A percentile compares a stretch with the other conserved stretches of the same genome.
Conservation (phyloP, 2,113 vertebrate species). For the Odontophorus gujanensis region DNA sequence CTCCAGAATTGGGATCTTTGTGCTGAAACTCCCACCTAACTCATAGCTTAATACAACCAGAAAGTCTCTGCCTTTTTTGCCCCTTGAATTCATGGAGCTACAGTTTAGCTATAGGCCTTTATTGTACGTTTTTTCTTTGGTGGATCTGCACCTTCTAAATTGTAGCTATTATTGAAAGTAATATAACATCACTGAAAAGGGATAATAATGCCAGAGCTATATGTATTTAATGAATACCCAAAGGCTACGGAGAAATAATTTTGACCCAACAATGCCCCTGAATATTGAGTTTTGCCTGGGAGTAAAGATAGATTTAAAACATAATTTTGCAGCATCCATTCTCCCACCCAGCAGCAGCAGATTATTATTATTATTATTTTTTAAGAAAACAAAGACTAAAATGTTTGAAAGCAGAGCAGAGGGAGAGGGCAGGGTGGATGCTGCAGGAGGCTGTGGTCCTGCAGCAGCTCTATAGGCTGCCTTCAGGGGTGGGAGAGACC, state of each 20-base stretch:
- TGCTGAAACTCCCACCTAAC: background rate
- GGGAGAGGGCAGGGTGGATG: background rate
- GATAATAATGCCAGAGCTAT: background rate
- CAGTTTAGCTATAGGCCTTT: slow-evolving; percentile 17
- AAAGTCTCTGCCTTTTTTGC: background rate
- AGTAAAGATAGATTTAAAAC: slow-evolving; percentile 17
- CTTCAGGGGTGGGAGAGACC: background rate
- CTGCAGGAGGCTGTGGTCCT: background rate
- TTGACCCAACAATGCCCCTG: slow-evolving; percentile 14
- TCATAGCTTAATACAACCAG: background rate
- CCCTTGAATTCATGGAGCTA: background rate
- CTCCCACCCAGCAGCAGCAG: background rate
- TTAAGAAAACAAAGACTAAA: background rate
- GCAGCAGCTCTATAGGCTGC: background rate
- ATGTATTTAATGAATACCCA: slow-evolving; percentile 47
- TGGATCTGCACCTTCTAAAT: background rate
- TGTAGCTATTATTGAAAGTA: slow-evolving; percentile 19
- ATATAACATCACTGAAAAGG: slow-evolving; percentile 29
- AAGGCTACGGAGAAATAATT: slow-evolving; percentile 41
- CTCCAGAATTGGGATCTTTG: background rate
- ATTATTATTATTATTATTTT: background rate
- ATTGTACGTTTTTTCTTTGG: background rate
- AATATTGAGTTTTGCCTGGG: slow-evolving; percentile 45
- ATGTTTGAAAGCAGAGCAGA: background rate
- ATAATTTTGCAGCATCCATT: slow-evolving; percentile 33